phyloP scores from a whole-genome alignment of 2,113 vertebrate species.

The Fulica atra region DNA sequence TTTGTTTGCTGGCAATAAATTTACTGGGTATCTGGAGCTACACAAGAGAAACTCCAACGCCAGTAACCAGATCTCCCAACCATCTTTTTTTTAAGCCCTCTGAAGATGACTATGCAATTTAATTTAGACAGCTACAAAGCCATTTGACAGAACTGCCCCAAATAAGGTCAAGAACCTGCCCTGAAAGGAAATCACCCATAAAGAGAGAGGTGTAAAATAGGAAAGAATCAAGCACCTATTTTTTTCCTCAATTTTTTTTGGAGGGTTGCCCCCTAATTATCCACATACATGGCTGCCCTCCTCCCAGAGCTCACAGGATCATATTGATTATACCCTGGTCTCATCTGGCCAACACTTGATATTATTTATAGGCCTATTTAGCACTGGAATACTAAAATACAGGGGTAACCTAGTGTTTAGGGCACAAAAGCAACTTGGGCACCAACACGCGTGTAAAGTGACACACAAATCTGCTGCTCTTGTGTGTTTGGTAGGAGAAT shows the following conservation, averaged over 20 bases:
- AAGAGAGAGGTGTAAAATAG: background rate
- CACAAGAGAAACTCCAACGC: background rate
- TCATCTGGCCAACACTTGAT: background rate
- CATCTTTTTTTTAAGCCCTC: background rate
- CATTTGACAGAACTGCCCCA: background rate
- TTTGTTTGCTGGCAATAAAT: slow-evolving; percentile 16
- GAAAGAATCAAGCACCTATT: background rate
- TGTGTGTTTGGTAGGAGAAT: background rate
- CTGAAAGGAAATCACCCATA: background rate
- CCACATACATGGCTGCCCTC: background rate
- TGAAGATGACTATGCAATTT: slow-evolving; percentile 33
- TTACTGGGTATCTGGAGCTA: background rate
- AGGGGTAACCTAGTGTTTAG: background rate
- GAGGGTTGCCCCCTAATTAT: background rate
- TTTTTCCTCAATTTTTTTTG: background rate
- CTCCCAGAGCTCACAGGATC: background rate
- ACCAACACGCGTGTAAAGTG: background rate
- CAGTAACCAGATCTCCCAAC: slow-evolving; percentile 11
- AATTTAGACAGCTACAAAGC: background rate
- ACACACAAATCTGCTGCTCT: background rate
- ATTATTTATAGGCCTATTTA: background rate
- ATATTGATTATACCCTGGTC: background rate
- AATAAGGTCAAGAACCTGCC: background rate
- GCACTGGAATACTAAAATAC: background rate
- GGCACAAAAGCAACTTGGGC: background rate